Base-by-base conservation (phyloP, 30 jellyfish, hydroid and myxozoan genomes). In the Aurelia sp. region DNA sequence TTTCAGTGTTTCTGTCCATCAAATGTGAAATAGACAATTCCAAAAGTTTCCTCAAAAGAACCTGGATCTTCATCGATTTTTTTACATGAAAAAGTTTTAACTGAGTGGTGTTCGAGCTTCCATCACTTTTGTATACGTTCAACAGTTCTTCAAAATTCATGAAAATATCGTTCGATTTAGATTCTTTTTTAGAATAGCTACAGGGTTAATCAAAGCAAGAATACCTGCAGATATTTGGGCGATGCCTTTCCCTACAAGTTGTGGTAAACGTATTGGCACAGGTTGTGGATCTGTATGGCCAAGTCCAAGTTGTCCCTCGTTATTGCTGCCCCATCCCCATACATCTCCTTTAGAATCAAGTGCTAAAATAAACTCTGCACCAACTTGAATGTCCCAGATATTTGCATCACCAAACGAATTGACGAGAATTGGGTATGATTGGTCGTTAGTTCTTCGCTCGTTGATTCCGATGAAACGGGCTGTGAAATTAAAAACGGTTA, bases 261-360 rank as follows among this genome's bases (percentile, higher is more conserved):
- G 33, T 44, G 80, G 79, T 18, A 93, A 87, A 11, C 78, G 70
- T 7, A 66, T 61, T 8, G 98, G 98, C 2, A 81, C 67, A 52
- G 92, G 89, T 60, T 87, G 92, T 21, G 97, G 87, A 24, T 88
- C 90, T 6, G 74, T 73, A 78, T 75, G 94, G 30, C 96, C 90
- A 63, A 88, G 84, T 15, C 98, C 98, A 1, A 93, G 90, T 70
- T 93, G 98, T 13, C 96, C 96, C 8, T 82, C 93, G 18, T 64
- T 63, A 84, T 93, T 93, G 70, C 87, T 77, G 5, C 98, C 98
- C 98, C 98, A 93, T 9, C 91, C 80, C 98, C 98, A 93, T 19
- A 93, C 88, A 53, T 74, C 89, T 22, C 93, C 90, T 38, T 52
- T 76, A 2, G 95, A 77, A 72, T 93, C 98, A 63, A 93, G 81